Percentiles rank a stretch among this genome's conserved stretches.
These are phyloP conservation scores for Calosoma granatense DNA, from an alignment of 1,140 invertebrate species.

Conservation along the genomic window DNA sequence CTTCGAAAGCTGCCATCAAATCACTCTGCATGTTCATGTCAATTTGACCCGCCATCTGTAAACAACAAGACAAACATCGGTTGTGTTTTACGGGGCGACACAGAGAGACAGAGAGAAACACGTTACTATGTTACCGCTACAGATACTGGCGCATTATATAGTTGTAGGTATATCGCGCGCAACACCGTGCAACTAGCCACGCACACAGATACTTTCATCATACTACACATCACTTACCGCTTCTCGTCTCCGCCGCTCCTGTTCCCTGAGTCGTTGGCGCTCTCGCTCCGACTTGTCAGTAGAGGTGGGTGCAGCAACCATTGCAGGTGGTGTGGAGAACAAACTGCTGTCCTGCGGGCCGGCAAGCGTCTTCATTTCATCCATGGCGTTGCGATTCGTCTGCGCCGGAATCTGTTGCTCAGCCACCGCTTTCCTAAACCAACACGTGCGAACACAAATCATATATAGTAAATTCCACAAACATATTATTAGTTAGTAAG, in stretches of 20 bases:
- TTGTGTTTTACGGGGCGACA: not conserved
- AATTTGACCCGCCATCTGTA: constrained; percentile 89
- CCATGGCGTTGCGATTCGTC: constrained; percentile 33
- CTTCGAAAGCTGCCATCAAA: constrained; percentile 95
- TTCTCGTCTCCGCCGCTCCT: constrained; percentile 81
- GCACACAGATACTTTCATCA: too few relatives aligned
- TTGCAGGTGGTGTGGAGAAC: constrained; percentile 24
- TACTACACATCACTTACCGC: constrained; percentile 77
- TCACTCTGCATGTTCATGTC: constrained; percentile 98
- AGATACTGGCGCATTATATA: too few relatives aligned
- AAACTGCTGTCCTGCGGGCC: constrained; percentile 27
- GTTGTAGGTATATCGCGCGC: not conserved
- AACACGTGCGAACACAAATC: constrained; percentile 16
- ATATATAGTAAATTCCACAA: constrained; percentile 2
- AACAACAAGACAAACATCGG: constrained; percentile 24
- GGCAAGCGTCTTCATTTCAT: constrained; percentile 39
- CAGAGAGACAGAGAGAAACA: too few relatives aligned
- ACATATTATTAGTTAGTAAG: not conserved
- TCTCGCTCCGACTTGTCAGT: constrained; percentile 62
- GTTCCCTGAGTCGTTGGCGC: constrained; percentile 69
- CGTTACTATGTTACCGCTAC: too few relatives aligned
- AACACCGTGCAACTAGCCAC: too few relatives aligned
- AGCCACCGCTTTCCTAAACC: constrained; percentile 47
- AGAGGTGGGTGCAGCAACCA: constrained; percentile 39
- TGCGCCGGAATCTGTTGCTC: constrained; percentile 32